Evolutionary conservation across 53 echinoderm and acorn worm species (phyloP).

Genomic region (Hippasteria phrygiana): DNA sequence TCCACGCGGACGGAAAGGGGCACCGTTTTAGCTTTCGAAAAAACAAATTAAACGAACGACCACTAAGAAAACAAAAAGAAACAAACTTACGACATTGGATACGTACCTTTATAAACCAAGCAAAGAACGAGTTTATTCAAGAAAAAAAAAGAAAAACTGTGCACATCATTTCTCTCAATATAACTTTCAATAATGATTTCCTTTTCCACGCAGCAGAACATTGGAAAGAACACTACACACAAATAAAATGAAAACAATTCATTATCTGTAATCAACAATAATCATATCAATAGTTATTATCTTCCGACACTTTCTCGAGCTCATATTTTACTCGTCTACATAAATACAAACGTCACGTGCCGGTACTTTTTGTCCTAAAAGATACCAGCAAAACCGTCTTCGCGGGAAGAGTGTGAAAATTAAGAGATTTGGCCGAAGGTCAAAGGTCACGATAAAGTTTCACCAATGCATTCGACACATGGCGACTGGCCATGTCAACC

Average conservation of each 20-base stretch:
- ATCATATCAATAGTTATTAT: slow-evolving; percentile 1
- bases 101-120: slow-evolving; percentile 60
- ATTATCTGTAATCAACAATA: slow-evolving; percentile 41
- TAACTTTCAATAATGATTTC: slow-evolving; percentile 57
- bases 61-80: neutral
- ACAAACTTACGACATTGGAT: neutral
- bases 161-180: slow-evolving; percentile 59
- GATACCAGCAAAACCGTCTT: neutral
- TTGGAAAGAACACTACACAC: slow-evolving; percentile 63
- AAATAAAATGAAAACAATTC: slow-evolving; percentile 39
- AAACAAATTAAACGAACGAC: neutral
- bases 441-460: neutral
- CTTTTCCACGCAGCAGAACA: slow-evolving; percentile 60
- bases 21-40: too few species aligned
- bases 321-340: slow-evolving; percentile 32
- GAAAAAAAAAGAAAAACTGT: slow-evolving; percentile 52
- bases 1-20: too few species aligned
- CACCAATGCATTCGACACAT: neutral
- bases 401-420: neutral
- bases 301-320: slow-evolving; percentile 11
- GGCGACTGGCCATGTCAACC: neutral
- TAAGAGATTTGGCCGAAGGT: neutral
- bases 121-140: slow-evolving; percentile 60
- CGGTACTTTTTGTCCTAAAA: neutral
- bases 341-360: neutral